Evolutionary conservation across 2,113 vertebrate genomes (phyloP).

Genomic region (Acrocephalus arundinaceus): DNA sequence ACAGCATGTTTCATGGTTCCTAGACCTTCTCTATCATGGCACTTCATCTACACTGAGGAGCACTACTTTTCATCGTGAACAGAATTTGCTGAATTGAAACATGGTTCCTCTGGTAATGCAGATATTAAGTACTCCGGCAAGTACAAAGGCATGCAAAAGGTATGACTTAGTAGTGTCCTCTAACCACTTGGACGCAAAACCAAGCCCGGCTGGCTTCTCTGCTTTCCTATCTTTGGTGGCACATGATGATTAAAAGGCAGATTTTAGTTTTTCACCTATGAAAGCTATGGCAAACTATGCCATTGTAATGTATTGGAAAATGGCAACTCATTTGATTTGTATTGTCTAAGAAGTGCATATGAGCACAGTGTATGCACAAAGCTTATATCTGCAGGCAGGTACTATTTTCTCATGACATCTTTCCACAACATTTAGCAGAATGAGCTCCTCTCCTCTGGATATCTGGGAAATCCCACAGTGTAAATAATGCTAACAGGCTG

Average conservation of each 20-base stretch:
- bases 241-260: background rate
- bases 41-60: rapidly evolving
- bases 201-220: background rate
- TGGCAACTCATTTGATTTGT: background rate
- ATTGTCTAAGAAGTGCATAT: background rate
- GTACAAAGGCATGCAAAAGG: background rate
- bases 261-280: background rate
- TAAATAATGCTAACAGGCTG: conserved; percentile 21
- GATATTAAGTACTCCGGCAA: background rate
- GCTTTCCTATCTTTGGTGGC: background rate
- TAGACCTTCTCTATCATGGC: background rate
- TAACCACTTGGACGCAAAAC: background rate
- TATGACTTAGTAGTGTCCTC: background rate
- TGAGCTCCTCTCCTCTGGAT: background rate
- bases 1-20: background rate
- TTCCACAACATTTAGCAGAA: background rate
- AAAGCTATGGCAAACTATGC: background rate
- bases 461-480: background rate
- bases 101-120: background rate
- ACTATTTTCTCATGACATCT: background rate
- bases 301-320: background rate
- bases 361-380: background rate
- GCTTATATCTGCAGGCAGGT: background rate
- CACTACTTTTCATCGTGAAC: background rate
- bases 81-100: background rate